Percentiles rank a stretch among this genome's conserved stretches.
Conservation (phyloP, 2,797 vertebrate genomes). For the Pseudomugil gertrudae region DNA sequence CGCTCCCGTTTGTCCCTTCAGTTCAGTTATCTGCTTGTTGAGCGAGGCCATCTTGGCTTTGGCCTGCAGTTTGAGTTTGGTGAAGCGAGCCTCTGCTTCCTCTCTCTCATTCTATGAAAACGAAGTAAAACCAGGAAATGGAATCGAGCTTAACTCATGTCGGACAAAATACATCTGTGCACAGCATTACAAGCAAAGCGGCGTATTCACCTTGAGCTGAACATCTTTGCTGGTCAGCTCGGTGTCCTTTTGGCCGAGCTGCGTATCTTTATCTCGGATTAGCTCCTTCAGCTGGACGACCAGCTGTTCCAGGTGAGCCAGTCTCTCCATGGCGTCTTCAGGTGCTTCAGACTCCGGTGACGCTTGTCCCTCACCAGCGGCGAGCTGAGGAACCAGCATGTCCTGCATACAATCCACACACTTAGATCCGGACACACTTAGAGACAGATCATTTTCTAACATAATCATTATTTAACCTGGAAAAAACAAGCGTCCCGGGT, state of each 20-base stretch:
- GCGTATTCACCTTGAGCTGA: conserved; percentile 81
- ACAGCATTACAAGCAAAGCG: background rate
- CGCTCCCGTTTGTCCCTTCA: conserved; percentile 81
- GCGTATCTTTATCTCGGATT: conserved; percentile 88
- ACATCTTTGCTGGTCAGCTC: conserved; percentile 81
- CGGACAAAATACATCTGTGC: background rate
- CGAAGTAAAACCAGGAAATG: background rate
- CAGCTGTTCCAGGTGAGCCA: conserved; percentile 88
- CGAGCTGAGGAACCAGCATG: conserved; percentile 67
- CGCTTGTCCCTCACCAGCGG: conserved; percentile 46
- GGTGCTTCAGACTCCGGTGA: conserved; percentile 57
- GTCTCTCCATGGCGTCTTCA: conserved; percentile 85
- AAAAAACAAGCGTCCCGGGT: too few relatives aligned
- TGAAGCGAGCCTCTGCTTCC: conserved; percentile 88
- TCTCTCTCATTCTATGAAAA: conserved; percentile 87
- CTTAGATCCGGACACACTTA: background rate
- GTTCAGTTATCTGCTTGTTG: conserved; percentile 88
- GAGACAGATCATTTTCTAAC: too few relatives aligned
- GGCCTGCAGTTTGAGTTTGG: conserved; percentile 94
- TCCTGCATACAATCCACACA: conserved; percentile 53
- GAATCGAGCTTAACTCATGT: background rate
- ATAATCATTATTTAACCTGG: too few relatives aligned
- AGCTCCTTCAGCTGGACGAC: conserved; percentile 91
- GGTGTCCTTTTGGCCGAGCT: conserved; percentile 84
- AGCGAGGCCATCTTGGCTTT: conserved; percentile 91